Conservation (phyloP, 1,140 invertebrate species). For the Macrostomum lignano region DNA sequence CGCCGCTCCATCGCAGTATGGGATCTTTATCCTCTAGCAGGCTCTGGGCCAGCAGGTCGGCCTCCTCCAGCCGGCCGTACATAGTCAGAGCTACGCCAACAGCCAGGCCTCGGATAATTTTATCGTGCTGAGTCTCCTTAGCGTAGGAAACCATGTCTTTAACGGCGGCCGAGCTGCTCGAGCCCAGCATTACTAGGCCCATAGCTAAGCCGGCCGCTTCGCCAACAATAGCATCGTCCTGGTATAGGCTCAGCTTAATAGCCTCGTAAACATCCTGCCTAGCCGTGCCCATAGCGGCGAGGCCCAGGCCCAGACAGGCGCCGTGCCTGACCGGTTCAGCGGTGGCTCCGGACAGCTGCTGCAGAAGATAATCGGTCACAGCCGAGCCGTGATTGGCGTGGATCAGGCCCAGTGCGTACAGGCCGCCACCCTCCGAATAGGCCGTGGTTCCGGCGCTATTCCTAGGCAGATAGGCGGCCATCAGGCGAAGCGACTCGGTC, state of each 20-base stretch:
- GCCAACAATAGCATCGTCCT: slow-evolving; percentile 80
- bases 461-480: slow-evolving; percentile 89
- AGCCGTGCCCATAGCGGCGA: slow-evolving; percentile 87
- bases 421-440: slow-evolving; percentile 84
- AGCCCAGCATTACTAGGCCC: slow-evolving; percentile 92
- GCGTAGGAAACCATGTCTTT: slow-evolving; percentile 61
- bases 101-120: slow-evolving; percentile 73
- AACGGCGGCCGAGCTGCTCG: slow-evolving; percentile 53
- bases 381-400: slow-evolving; percentile 93
- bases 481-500: slow-evolving; percentile 46
- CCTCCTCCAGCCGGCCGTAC: slow-evolving; percentile 80
- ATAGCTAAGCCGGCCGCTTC: slow-evolving; percentile 90
- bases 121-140: slow-evolving; percentile 81
- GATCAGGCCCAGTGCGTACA: slow-evolving; percentile 85
- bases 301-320: slow-evolving; percentile 70
- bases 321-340: slow-evolving; percentile 75
- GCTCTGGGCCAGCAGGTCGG: slow-evolving; percentile 62
- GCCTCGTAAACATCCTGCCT: slow-evolving; percentile 28
- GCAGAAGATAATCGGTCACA: slow-evolving; percentile 75
- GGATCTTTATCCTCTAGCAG: slow-evolving; percentile 38
- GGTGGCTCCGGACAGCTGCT: slow-evolving; percentile 69
- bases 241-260: slow-evolving; percentile 52
- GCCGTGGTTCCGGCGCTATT: slow-evolving; percentile 40
- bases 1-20: slow-evolving; percentile 43
- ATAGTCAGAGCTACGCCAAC: slow-evolving; percentile 80